Conservation (phyloP, 53 echinoderm and acorn worm species). For the Antedon mediterranea region DNA sequence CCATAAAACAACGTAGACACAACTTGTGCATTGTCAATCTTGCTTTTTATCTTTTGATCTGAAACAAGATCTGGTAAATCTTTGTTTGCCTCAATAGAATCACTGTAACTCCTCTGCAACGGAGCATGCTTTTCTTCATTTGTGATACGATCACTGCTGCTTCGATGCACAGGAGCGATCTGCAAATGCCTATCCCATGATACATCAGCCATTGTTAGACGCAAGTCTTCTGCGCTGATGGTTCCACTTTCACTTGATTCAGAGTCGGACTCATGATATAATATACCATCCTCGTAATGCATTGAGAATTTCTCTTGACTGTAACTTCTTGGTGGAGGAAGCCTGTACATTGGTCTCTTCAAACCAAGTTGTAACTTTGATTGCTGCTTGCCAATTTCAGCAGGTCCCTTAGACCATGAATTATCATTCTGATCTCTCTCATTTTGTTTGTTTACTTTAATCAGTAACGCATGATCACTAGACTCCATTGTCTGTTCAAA, state of each 20-base stretch:
- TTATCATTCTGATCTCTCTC: neutral
- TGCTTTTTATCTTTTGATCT: neutral
- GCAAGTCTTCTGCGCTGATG: slow-evolving; percentile 37
- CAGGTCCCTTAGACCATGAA: neutral
- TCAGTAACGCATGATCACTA: neutral
- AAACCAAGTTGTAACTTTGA: neutral
- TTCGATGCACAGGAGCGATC: neutral
- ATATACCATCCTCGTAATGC: slow-evolving; percentile 37
- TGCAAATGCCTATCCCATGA: neutral
- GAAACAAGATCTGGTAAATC: neutral
- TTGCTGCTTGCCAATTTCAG: neutral
- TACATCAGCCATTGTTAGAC: slow-evolving; percentile 3
- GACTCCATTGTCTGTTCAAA: neutral
- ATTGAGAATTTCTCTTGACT: neutral
- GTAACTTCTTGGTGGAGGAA: neutral
- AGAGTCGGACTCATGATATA: slow-evolving; percentile 57
- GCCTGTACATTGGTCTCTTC: neutral
- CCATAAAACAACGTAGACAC: neutral
- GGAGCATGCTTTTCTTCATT: neutral
- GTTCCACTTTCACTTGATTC: slow-evolving; percentile 75
- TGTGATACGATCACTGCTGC: neutral
- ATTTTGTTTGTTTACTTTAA: neutral
- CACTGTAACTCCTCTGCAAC: neutral
- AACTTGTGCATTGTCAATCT: neutral
- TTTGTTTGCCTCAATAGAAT: neutral